Percentiles rank a stretch among this genome's conserved stretches.
phyloP scores from a whole-genome alignment of 2,888 invertebrate species.

The Resseliella maxima region DNA sequence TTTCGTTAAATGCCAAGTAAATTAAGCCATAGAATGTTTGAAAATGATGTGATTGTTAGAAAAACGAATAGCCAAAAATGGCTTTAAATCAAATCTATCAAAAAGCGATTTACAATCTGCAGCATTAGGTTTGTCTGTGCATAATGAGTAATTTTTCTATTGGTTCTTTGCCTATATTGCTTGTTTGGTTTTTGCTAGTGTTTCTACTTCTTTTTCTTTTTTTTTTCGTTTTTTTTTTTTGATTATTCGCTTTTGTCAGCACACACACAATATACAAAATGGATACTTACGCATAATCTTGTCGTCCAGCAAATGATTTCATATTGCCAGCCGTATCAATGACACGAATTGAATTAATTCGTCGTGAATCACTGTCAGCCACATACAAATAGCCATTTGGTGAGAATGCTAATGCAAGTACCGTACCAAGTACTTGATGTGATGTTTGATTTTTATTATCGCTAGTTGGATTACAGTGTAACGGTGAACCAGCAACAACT shows the following conservation, averaged over 20 bases:
- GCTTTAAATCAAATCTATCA: not conserved
- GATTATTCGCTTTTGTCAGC: no score
- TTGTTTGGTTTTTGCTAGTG: no score
- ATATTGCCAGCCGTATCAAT: conserved; percentile 92
- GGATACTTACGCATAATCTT: conserved; percentile 69
- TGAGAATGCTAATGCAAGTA: conserved; percentile 89
- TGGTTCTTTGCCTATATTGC: no score
- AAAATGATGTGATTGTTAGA: not conserved
- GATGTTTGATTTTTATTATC: conserved; percentile 71
- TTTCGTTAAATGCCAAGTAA: not conserved
- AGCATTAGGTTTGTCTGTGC: not conserved
- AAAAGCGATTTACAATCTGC: conserved; percentile 19
- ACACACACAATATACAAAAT: not conserved
- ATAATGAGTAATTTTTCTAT: not conserved
- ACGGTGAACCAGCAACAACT: conserved; percentile 93
- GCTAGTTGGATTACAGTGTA: conserved; percentile 77
- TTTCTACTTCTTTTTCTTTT: not conserved
- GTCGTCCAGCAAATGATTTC: conserved; percentile 91
- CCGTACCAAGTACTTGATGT: conserved; percentile 82
- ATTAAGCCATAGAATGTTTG: not conserved
- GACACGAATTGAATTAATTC: conserved; percentile 83
- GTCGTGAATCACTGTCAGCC: conserved; percentile 90
- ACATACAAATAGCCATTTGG: conserved; percentile 93
- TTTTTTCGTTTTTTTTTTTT: not conserved
- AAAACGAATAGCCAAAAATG: not conserved